Percentiles rank a stretch among this genome's conserved stretches.
phyloP scores from a whole-genome alignment of 1,140 invertebrate genomes.

The Heliconius hewitsoni region DNA sequence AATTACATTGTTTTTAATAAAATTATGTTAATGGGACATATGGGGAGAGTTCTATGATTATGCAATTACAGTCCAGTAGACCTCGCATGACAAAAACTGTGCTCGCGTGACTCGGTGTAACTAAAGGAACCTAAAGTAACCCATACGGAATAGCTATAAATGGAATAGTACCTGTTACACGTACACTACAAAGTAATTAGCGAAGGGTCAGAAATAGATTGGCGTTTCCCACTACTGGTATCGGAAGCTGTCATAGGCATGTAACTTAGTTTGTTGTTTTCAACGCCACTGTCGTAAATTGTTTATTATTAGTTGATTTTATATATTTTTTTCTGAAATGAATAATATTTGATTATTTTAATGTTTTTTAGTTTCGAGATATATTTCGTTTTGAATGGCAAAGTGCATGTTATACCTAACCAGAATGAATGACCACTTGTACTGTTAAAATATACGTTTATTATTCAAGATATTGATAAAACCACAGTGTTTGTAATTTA shows the following conservation, averaged over 20 bases:
- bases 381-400: too few relatives aligned
- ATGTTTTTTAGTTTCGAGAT: too few relatives aligned
- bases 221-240: neutral
- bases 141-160: conserved; percentile 17
- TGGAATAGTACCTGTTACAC: conserved; percentile 21
- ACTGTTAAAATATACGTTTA: too few relatives aligned
- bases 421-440: too few relatives aligned
- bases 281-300: neutral
- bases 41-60: conserved; percentile 32
- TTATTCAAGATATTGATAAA: too few relatives aligned
- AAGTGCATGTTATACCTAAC: too few relatives aligned
- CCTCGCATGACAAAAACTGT: conserved; percentile 38
- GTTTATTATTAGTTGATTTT: neutral
- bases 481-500: too few relatives aligned
- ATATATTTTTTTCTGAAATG: too few relatives aligned
- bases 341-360: too few relatives aligned
- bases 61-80: conserved; percentile 40
- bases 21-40: conserved; percentile 30
- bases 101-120: conserved; percentile 17
- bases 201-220: neutral
- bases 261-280: neutral
- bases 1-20: conserved; percentile 17
- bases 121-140: conserved; percentile 16
- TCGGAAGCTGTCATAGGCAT: neutral
- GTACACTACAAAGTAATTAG: conserved; percentile 10